Base-by-base conservation (phyloP, 2,113 vertebrate genomes). In the Takifugu bimaculatus region DNA sequence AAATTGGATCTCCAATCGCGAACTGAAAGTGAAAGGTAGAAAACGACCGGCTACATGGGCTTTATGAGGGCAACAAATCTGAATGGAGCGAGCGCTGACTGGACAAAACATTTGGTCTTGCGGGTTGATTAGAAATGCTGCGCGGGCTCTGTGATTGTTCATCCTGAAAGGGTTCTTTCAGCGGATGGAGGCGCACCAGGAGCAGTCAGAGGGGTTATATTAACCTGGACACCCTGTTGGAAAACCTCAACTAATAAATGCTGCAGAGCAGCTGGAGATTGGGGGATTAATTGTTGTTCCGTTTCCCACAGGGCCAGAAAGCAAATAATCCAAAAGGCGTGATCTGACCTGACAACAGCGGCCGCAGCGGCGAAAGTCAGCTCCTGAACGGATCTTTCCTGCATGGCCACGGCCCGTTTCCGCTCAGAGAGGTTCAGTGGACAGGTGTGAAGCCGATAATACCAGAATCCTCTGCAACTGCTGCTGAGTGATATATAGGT, bases 361-460 rank as follows among this genome's bases (percentile, higher is more conserved):
- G 3, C 58, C 12, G 26, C 26, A 39, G 56, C 50, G 61, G 56
- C 54, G 43, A 50, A 57, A 32, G 54, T 13, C 25, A 49, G 60
- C 57, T 49, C 49, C 63, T 15, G 53, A 61, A 52, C 53, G 45
- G 59, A 60, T 76, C 72, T 70, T 51, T 65, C 66, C 50, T 35
- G 54, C 66, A 47, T 7, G 29, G 32, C 27, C 59, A 52, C 20
- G 53, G 63, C 57, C 63, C 64, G 13, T 60, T 78, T 82, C 54
- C 50, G 45, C 61, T 74, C 50, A 29, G 15, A 62, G 13, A 63
- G 42, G 54, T 77, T 54, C 43, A 66, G 60, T 48, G 64, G 72
- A 75, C 68, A 69, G 58, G 66, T 72, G 54, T 75, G 66, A 72
- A 62, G 55, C 68, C 58, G 75, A 79, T 79, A 77, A 77, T 58